Evolutionary conservation across 2,113 vertebrate species (phyloP), one percentile per base, ranked within the genome.

Genomic region (Lepisosteus osseus): DNA sequence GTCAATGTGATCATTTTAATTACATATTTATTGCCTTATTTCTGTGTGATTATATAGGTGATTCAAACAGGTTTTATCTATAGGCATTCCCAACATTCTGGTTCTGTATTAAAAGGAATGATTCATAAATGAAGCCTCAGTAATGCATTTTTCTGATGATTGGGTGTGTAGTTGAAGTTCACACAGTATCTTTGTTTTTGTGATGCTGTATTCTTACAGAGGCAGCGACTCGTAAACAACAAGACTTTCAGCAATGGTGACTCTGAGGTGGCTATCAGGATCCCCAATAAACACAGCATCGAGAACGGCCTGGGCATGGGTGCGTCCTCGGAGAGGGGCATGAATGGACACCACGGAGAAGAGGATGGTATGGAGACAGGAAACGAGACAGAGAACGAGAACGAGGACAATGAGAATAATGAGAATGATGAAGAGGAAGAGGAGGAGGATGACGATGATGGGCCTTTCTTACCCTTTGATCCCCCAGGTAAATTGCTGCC

Each of bases 161-260:
- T 29, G 29, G 29, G 29, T 29, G 29, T 29, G 29, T 29, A 29
- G 29, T 29, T 29, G 2, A 29, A 29, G 29, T 29, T 29, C 29
- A 29, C 29, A 29, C 29, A 29, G 29, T 29, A 29, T 29, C 29
- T 15, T 17, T 68, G 65, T 64, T 57, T 13, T 71, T 14, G 57
- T 69, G 8, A 4, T 81, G 9, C 51, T 59, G 72, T 87, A 11
- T 80, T 4, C 79, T 76, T 75, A 17, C 92, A 99, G 97, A 95
- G 97, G 62, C 97, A 99, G 76, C 94, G 97, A 75, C 88, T 99
- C 41, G 97, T 98, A 84, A 94, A 93, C 83, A 93, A 92, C 65
- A 89, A 88, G 70, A 90, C 86, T n/a, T 90, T 95, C 70, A 92
- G 90, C 80, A 98, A 96, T 0, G 94, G 96, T 0, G 96, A 99